These are phyloP conservation scores for Ictidomys tridecemlineatus DNA, from an alignment of 2,113 vertebrate genomes.

Conservation along the genomic window DNA sequence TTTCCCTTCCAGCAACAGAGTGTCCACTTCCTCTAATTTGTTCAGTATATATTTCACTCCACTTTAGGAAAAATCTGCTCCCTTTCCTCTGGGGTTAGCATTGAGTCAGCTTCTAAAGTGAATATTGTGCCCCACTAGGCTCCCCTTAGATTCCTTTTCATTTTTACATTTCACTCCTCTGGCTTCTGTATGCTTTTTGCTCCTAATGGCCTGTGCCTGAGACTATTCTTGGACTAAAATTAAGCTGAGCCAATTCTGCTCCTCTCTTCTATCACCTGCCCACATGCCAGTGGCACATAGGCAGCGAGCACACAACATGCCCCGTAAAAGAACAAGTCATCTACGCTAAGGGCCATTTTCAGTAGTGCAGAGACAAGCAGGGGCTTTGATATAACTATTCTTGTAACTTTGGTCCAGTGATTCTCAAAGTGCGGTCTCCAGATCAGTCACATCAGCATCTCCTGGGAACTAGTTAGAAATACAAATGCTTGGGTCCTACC, in stretches of 20 bases:
- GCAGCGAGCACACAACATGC: background rate
- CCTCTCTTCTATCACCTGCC: background rate
- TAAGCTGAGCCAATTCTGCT: background rate
- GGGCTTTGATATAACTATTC: background rate
- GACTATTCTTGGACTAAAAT: conserved; percentile 5
- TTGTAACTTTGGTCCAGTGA: background rate
- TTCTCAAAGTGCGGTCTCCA: background rate
- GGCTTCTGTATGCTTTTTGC: conserved; percentile 6
- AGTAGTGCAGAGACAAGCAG: background rate
- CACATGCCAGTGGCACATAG: background rate
- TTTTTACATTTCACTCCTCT: background rate
- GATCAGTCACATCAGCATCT: background rate
- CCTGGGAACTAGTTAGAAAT: background rate
- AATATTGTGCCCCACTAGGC: background rate
- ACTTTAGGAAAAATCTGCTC: background rate
- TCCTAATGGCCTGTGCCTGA: background rate
- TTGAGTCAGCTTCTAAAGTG: background rate
- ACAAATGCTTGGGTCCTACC: background rate
- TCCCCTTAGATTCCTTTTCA: background rate
- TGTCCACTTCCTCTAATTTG: background rate
- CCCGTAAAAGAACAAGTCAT: background rate
- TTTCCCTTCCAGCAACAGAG: background rate
- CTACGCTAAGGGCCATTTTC: background rate
- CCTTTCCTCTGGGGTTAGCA: background rate
- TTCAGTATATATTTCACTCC: background rate